A percentile compares a stretch with the other conserved stretches of the same genome.
phyloP scores from a whole-genome alignment of 2,888 invertebrate genomes.

The Macrosoma leucophasiata region DNA sequence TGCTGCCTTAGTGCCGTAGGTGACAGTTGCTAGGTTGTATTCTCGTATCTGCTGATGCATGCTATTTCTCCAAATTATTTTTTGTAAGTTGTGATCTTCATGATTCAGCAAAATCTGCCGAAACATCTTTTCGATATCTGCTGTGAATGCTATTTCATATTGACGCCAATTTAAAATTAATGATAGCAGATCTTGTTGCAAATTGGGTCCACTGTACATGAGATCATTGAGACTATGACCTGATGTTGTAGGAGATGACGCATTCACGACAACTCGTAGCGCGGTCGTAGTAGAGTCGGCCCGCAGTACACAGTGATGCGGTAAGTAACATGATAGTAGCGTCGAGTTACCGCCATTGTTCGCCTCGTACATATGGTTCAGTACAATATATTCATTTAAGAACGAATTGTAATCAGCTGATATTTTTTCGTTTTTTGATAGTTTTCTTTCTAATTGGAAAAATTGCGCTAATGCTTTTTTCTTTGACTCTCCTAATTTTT shows the following conservation, averaged over 20 bases:
- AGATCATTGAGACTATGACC: conserved; percentile 25
- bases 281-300: no score
- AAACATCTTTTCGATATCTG: conserved; percentile 28
- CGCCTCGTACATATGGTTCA: conserved; percentile 4
- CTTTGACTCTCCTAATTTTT: conserved; percentile 10
- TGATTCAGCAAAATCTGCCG: conserved; percentile 18
- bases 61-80: conserved; percentile 22
- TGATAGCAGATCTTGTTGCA: conserved; percentile 13
- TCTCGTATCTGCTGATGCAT: background rate
- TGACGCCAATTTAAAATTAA: conserved; percentile 20
- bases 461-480: conserved; percentile 9
- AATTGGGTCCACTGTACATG: conserved; percentile 24
- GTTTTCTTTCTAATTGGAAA: conserved; percentile 8
- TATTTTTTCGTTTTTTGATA: conserved; percentile 6
- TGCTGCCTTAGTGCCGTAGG: conserved; percentile 22
- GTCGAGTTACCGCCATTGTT: no score
- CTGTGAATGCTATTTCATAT: conserved; percentile 21
- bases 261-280: no score
- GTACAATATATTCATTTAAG: conserved; percentile 6
- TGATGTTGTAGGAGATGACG: conserved; percentile 15
- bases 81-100: conserved; percentile 21
- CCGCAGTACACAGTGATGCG: no score
- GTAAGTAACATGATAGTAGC: no score
- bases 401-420: conserved; percentile 1
- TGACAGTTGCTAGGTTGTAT: conserved; percentile 9